Percentiles rank a stretch among this genome's conserved stretches.
phyloP scores from a whole-genome alignment of 2,797 vertebrate genomes.

The Pipistrellus pipistrellus region DNA sequence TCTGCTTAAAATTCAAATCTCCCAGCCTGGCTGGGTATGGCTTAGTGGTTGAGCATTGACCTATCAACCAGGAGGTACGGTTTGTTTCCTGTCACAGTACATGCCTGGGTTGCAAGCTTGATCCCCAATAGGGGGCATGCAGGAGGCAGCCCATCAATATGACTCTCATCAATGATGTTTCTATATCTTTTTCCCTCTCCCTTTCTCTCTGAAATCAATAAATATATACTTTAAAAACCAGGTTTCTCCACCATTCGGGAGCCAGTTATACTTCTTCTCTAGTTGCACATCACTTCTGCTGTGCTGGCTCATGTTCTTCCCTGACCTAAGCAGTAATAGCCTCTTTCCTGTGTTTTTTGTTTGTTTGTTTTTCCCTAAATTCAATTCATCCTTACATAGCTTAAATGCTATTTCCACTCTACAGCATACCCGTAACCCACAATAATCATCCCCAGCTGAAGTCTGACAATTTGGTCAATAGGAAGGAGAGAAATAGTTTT shows the following conservation, averaged over 20 bases:
- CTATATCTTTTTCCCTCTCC: too few relatives aligned
- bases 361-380: background rate
- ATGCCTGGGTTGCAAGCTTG: too few relatives aligned
- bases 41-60: too few relatives aligned
- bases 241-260: background rate
- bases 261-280: background rate
- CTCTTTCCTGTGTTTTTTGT: background rate
- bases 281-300: background rate
- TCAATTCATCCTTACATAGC: background rate
- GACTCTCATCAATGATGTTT: too few relatives aligned
- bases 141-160: too few relatives aligned
- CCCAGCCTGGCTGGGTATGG: background rate
- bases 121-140: too few relatives aligned
- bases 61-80: too few relatives aligned
- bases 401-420: background rate
- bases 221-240: background rate
- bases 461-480: background rate
- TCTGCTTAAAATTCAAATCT: background rate
- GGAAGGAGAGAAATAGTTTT: background rate
- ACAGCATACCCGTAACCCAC: background rate
- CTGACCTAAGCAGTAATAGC: background rate
- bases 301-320: too few relatives aligned
- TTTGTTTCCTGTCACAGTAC: too few relatives aligned
- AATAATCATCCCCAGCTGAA: background rate
- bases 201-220: too few relatives aligned